Evolutionary conservation across 2,113 vertebrate species (phyloP).

Genomic region (Muntiacus reevesi): DNA sequence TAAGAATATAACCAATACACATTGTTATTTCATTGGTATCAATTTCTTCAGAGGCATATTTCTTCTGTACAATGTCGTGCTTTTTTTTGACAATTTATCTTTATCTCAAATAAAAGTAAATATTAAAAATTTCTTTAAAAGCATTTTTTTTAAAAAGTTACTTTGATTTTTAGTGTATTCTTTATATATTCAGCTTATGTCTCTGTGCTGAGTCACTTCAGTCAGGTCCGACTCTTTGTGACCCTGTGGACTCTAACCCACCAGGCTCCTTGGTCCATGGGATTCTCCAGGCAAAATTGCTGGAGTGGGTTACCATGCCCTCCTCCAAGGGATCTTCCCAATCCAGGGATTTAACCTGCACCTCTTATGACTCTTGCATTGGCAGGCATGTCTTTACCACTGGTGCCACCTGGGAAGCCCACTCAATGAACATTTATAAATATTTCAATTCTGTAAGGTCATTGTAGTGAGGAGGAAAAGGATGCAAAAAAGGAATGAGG

Average conservation of each 20-base stretch:
- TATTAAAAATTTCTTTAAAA: not conserved
- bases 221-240: not conserved
- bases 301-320: not conserved
- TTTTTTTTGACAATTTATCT: not conserved
- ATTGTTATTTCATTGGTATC: not conserved
- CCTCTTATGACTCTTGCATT: not conserved
- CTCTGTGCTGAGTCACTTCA: not conserved
- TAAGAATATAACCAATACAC: not conserved
- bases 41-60: not conserved
- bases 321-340: not conserved
- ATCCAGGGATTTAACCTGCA: not conserved
- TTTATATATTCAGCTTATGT: not conserved
- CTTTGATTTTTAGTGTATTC: not conserved
- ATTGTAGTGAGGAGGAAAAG: not conserved
- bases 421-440: not conserved
- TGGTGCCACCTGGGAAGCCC: not conserved
- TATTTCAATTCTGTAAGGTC: not conserved
- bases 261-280: not conserved
- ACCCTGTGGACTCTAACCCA: not conserved
- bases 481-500: not conserved
- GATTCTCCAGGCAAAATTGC: not conserved
- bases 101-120: conserved; percentile 14
- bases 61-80: not conserved
- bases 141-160: not conserved
- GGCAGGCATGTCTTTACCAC: not conserved